These are phyloP conservation scores for Agrochola litura DNA, from an alignment of 2,888 invertebrate species.

Conservation along the genomic window DNA sequence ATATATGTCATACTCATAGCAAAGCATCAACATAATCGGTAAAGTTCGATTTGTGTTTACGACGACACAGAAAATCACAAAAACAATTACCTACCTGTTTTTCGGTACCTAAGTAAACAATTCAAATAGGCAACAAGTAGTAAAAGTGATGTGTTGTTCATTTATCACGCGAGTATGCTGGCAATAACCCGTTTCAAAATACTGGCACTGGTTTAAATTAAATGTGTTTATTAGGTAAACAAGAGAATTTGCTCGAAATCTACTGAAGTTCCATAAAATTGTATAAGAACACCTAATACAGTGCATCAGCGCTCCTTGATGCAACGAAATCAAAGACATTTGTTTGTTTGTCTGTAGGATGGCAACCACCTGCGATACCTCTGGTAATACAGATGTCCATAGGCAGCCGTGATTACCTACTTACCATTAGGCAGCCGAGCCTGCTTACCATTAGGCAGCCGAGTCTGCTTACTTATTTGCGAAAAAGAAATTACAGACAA, in stretches of 20 bases:
- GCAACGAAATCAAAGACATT: not conserved
- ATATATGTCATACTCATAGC: not conserved
- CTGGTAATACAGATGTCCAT: not conserved
- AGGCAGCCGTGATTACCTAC: not conserved
- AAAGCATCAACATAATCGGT: not conserved
- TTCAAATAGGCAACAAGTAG: conserved; percentile 40
- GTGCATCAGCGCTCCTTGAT: not conserved
- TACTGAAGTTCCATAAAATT: not conserved
- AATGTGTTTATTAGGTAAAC: conserved; percentile 19
- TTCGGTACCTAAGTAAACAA: conserved; percentile 24
- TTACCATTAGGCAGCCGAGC: not conserved
- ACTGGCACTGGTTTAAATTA: not conserved
- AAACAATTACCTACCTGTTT: conserved; percentile 17
- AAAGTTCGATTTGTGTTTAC: conserved; percentile 19
- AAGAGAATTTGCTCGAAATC: conserved; percentile 8
- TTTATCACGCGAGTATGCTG: conserved; percentile 23
- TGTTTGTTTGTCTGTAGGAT: not conserved
- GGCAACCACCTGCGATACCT: not conserved
- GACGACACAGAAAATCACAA: not conserved
- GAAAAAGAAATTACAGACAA: not conserved
- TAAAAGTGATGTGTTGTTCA: conserved; percentile 33
- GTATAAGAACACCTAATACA: not conserved
- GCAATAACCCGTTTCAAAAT: conserved; percentile 24
- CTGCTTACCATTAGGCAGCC: not conserved
- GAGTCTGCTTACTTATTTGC: not conserved